Conservation (phyloP, 2,888 invertebrate species). For the Meghimatium bilineatum region DNA sequence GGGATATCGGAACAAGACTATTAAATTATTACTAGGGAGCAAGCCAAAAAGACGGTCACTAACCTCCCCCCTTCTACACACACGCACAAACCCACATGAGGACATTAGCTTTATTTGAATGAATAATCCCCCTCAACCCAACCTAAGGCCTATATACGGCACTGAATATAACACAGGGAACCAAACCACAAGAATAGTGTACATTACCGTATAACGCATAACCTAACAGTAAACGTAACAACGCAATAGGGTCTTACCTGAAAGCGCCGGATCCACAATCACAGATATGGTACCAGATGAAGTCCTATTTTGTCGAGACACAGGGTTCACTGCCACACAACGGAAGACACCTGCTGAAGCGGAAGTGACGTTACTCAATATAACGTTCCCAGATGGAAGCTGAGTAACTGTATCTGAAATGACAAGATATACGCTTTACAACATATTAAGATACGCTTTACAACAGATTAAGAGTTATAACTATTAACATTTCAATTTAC, state of each 20-base stretch:
- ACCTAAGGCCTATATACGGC: too few relatives aligned
- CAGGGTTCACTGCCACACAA: constrained; percentile 48
- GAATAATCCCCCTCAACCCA: too few relatives aligned
- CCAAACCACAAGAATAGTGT: too few relatives aligned
- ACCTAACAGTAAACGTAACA: too few relatives aligned
- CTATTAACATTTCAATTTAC: neutral
- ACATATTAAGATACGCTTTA: neutral
- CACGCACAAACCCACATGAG: too few relatives aligned
- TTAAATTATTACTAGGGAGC: too few relatives aligned
- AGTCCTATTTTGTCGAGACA: constrained; percentile 41
- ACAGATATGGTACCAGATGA: constrained; percentile 26
- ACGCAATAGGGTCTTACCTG: constrained; percentile 15
- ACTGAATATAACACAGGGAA: too few relatives aligned
- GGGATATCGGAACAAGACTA: too few relatives aligned
- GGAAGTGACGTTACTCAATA: constrained; percentile 30
- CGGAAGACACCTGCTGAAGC: constrained; percentile 35
- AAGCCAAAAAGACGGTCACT: too few relatives aligned
- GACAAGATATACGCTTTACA: neutral
- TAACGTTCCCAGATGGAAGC: constrained; percentile 46
- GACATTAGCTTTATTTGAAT: too few relatives aligned
- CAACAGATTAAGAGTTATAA: neutral
- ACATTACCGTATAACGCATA: too few relatives aligned
- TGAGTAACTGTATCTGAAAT: constrained; percentile 33
- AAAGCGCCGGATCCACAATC: neutral
- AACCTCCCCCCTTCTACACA: too few relatives aligned